Base-by-base conservation (phyloP, 2,113 vertebrate species). In the Etia nguti region DNA sequence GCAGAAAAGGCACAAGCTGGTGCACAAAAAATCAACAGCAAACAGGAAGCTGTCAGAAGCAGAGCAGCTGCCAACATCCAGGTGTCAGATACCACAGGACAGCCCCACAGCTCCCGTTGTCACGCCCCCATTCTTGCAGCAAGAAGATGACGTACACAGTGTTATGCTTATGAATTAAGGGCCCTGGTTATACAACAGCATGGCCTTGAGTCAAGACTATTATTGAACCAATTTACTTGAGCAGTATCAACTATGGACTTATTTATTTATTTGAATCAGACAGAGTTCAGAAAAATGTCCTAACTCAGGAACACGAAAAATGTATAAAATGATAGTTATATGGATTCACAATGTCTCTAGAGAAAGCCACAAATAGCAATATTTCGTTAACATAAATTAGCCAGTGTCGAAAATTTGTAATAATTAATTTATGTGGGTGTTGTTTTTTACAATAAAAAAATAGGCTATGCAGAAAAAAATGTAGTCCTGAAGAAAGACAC, bases 61-160 rank as follows among this genome's bases (percentile, higher is more conserved):
- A 20, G 16, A 20, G 4, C 18, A n/a, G 8, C 50, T 54, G 18
- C 16, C 9, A 54, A 52, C 50, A n/a, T 54, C 20, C 20, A 54
- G 18, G 18, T n/a, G 50, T 18, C 50, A 46, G 38, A 43, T 8
- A 73, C 7, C 13, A 73, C 38, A 16, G 65, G 65, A 46, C 68
- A 10, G 15, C 68, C 22, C 65, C 22, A 46, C 41, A 26, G 68
- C 16, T 48, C 43, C 70, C 16, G 3, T 10, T 48, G 26, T 0
- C 24, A 75, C 22, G 1, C 6, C 6, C 41, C 24, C 6, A 10
- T 26, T 46, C 13, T 20, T 8, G 18, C 18, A n/a, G 18, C 41
- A 70, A 0, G n/a, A 24, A 24, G 38, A 70, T 15, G n/a, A 75
- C 8, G 1, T 0, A 10, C 36, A 41, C 41, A 48, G 22, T 46